Base-by-base conservation (phyloP, 1,140 invertebrate species). In the Papilio glaucus region DNA sequence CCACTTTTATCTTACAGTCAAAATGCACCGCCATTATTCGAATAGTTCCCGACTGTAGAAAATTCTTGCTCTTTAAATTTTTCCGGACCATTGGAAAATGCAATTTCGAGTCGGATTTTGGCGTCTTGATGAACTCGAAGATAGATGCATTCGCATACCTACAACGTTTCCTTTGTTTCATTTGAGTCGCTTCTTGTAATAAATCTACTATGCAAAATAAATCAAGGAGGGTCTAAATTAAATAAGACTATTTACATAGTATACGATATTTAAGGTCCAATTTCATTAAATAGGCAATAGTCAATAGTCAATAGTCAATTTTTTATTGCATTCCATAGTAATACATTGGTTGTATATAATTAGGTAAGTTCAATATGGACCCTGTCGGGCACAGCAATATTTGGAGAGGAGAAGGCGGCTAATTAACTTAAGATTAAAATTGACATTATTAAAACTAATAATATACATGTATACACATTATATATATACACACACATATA, bases 1-100 rank as follows among this genome's bases (percentile, higher is more conserved):
- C 68, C 75, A 77, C 77, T 83, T 85, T 83, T 77, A 80, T 83
- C 82, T 80, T 74, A 72, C 62, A 67, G 68, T 75, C 75, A 77
- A 81, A 84, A 81, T 81, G 75, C 79, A 83, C 67, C 38, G 65
- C 77, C 71, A 78, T 81, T 79, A 78, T 71, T 73, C 70, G 69
- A 75, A 72, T 72, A 65, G 67, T 75, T 53, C 67, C 67, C 67
- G 67, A 33, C 67, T 53, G 42, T 69, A 21, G 67, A 69, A 78
- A 75, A 73, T 73, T 71, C 65, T n/a, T n/a, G 53, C 33, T 33
- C 21, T 57, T 74, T 73, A 60, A 77, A 72, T 60, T 69, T 77
- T 80, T 73, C 60, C 73, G 65, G 67, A 69, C 67, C 49, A 75
- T 49, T 75, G 49, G 77, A 75, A 75, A 75, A 70, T 76, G 71